Conservation (phyloP, 2,888 invertebrate genomes). For the Ctena decussata region DNA sequence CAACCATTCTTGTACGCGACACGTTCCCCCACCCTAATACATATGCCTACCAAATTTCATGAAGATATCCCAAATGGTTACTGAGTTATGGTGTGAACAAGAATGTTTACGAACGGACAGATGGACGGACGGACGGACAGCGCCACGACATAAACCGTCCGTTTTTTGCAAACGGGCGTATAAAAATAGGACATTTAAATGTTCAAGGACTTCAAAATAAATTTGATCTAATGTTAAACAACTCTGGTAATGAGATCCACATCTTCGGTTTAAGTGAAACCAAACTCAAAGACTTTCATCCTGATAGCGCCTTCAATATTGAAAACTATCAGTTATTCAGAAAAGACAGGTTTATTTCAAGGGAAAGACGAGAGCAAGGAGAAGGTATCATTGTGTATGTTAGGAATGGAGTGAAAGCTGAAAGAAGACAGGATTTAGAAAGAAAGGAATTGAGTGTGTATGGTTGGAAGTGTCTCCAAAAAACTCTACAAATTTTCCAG, state of each 20-base stretch:
- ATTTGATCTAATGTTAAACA: not conserved
- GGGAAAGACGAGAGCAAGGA: not conserved
- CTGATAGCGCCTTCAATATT: not conserved
- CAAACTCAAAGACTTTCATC: not conserved
- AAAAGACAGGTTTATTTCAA: not conserved
- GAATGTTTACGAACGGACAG: too few relatives aligned
- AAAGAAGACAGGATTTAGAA: not conserved
- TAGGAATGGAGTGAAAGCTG: not conserved
- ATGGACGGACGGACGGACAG: too few relatives aligned
- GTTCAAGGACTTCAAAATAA: not conserved
- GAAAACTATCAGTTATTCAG: not conserved
- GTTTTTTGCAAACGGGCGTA: too few relatives aligned
- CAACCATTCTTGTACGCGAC: too few relatives aligned
- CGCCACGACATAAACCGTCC: too few relatives aligned
- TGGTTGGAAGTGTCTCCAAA: not conserved
- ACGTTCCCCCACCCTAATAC: too few relatives aligned
- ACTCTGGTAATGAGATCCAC: not conserved
- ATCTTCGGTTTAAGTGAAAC: not conserved
- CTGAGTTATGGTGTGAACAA: too few relatives aligned
- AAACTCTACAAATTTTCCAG: not conserved
- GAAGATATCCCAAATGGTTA: too few relatives aligned
- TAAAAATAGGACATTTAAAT: not conserved
- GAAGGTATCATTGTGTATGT: not conserved
- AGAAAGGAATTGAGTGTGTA: not conserved
- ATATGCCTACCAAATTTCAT: too few relatives aligned